phyloP scores from a whole-genome alignment of 2,113 vertebrate genomes.

The Zosterops borbonicus region DNA sequence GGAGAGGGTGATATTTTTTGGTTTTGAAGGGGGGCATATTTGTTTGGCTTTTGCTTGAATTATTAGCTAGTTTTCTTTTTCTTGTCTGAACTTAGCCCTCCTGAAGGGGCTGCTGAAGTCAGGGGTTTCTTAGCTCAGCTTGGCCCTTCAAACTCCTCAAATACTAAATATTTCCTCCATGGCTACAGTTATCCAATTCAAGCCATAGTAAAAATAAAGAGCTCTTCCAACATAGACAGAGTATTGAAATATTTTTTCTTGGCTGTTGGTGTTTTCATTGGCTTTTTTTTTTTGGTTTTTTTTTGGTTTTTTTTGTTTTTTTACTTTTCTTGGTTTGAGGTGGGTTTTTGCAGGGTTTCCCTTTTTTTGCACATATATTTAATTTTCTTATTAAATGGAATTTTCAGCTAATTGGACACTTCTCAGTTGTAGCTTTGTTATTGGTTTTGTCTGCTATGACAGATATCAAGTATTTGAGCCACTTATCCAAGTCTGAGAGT shows the following conservation, averaged over 20 bases:
- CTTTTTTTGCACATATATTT: too few species aligned
- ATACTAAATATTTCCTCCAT: neutral
- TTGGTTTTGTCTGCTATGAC: neutral
- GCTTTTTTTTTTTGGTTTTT: too few species aligned
- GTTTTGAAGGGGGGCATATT: neutral
- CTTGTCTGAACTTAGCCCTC: neutral
- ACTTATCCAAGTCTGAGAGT: neutral
- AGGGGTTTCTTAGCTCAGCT: neutral
- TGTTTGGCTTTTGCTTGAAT: too few species aligned
- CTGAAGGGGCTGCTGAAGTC: too few species aligned
- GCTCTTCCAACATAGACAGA: neutral
- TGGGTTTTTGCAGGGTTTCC: neutral
- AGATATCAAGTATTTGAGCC: neutral
- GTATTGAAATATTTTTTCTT: neutral
- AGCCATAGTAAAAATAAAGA: neutral
- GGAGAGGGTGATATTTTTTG: fast-evolving
- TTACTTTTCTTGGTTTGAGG: neutral
- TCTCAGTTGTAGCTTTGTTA: neutral
- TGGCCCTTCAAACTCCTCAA: neutral
- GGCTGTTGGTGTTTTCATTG: neutral
- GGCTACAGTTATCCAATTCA: neutral
- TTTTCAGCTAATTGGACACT: neutral
- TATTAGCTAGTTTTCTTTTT: neutral
- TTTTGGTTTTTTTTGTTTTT: neutral
- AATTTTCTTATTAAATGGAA: neutral